A percentile compares a stretch with the other conserved stretches of the same genome.
Conservation (phyloP, 2,888 invertebrate species). For the Ectropis crepuscularia region DNA sequence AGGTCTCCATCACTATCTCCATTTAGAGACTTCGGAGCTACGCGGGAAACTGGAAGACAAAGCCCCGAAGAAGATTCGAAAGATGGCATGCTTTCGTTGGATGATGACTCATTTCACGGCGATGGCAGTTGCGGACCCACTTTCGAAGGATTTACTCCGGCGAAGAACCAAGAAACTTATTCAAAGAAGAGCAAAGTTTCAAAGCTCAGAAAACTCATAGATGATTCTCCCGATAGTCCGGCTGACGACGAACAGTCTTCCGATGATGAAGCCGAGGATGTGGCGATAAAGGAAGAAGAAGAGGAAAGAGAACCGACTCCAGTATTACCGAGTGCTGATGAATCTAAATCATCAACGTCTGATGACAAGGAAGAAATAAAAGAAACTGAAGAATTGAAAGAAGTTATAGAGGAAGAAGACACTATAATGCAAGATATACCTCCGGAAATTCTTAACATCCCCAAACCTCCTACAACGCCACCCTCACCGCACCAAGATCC, state of each 20-base stretch:
- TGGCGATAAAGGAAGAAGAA: slow-evolving; percentile 59
- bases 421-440: slow-evolving; percentile 49
- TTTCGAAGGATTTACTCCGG: slow-evolving; percentile 84
- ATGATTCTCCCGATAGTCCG: slow-evolving; percentile 80
- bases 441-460: slow-evolving; percentile 46
- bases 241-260: slow-evolving; percentile 84
- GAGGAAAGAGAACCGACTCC: slow-evolving; percentile 55
- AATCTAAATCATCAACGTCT: slow-evolving; percentile 53
- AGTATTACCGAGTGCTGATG: slow-evolving; percentile 50
- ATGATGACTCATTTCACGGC: slow-evolving; percentile 86
- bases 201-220: slow-evolving; percentile 75
- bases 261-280: slow-evolving; percentile 71
- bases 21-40: slow-evolving; percentile 70
- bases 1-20: slow-evolving; percentile 77
- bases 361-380: slow-evolving; percentile 55
- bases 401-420: slow-evolving; percentile 53
- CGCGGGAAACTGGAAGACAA: slow-evolving; percentile 85
- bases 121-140: slow-evolving; percentile 80
- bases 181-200: slow-evolving; percentile 80
- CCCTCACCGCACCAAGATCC: slow-evolving; percentile 48
- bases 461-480: slow-evolving; percentile 65
- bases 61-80: slow-evolving; percentile 87
- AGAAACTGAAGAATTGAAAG: slow-evolving; percentile 48
- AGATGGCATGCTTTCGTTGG: slow-evolving; percentile 84
- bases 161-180: slow-evolving; percentile 83